These are phyloP conservation scores for Amiota minor DNA, from an alignment of 2,888 invertebrate species.

Conservation along the genomic window DNA sequence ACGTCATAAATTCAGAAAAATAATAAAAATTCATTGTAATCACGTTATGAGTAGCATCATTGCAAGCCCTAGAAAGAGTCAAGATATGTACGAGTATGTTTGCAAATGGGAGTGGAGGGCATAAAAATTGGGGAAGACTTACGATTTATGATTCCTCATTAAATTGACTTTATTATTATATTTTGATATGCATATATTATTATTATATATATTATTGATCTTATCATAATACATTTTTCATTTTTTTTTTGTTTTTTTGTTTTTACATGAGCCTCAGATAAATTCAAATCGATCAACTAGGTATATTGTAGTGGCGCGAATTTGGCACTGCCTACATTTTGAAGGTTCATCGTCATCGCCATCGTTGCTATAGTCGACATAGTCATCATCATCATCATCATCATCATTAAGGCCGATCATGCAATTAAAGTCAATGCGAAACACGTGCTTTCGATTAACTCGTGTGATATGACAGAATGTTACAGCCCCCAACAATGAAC, in stretches of 20 bases:
- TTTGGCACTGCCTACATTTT: neutral
- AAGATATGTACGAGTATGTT: neutral
- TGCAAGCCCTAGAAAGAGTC: neutral
- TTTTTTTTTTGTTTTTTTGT: neutral
- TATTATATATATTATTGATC: constrained; percentile 34
- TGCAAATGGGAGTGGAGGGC: neutral
- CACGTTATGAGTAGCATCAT: neutral
- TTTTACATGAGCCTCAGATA: neutral
- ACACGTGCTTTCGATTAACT: constrained; percentile 45
- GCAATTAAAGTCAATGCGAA: constrained; percentile 54
- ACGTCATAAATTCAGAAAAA: constrained; percentile 10
- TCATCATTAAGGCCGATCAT: constrained; percentile 51
- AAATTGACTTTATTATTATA: constrained; percentile 55
- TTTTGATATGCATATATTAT: constrained; percentile 33
- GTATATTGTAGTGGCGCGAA: neutral
- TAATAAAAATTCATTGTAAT: constrained; percentile 16
- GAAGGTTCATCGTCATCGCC: neutral
- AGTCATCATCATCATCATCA: constrained; percentile 39
- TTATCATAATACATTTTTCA: constrained; percentile 39
- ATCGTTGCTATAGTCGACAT: constrained; percentile 35
- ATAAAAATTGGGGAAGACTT: constrained; percentile 38
- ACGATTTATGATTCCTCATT: constrained; percentile 65
- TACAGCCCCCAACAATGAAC: neutral
- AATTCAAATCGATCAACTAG: neutral
- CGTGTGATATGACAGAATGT: constrained; percentile 31